Conservation (phyloP, 1,140 invertebrate species). For the Tetramorium parvispinum region DNA sequence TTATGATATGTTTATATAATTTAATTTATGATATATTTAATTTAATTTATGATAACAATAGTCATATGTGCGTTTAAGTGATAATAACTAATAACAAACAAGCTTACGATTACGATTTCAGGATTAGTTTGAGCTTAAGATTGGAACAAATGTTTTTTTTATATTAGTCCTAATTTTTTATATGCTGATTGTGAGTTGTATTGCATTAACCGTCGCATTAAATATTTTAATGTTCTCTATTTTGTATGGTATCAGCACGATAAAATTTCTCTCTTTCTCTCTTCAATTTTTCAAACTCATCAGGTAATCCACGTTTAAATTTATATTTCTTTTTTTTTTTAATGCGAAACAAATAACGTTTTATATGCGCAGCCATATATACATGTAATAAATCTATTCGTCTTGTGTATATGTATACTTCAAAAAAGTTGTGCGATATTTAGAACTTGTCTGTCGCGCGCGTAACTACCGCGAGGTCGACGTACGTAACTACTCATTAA, state of each 20-base stretch:
- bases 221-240: neutral
- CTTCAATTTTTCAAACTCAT: neutral
- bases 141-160: neutral
- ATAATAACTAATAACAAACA: neutral
- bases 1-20: too few relatives aligned
- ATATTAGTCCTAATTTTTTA: too few relatives aligned
- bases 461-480: constrained; percentile 8
- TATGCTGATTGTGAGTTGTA: neutral
- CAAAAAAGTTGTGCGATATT: neutral
- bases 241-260: neutral
- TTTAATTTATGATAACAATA: too few relatives aligned
- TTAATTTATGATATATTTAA: too few relatives aligned
- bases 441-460: neutral
- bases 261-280: neutral
- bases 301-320: neutral
- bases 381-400: neutral
- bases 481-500: constrained; percentile 3
- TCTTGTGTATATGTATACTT: neutral
- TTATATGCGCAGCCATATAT: too few relatives aligned
- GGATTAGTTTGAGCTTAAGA: neutral
- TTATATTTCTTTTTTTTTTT: neutral
- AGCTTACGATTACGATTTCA: neutral
- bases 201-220: neutral
- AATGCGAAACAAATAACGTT: neutral
- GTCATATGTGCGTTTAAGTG: neutral